Base-by-base conservation (phyloP, 1,140 invertebrate genomes). In the Halotydeus destructor region DNA sequence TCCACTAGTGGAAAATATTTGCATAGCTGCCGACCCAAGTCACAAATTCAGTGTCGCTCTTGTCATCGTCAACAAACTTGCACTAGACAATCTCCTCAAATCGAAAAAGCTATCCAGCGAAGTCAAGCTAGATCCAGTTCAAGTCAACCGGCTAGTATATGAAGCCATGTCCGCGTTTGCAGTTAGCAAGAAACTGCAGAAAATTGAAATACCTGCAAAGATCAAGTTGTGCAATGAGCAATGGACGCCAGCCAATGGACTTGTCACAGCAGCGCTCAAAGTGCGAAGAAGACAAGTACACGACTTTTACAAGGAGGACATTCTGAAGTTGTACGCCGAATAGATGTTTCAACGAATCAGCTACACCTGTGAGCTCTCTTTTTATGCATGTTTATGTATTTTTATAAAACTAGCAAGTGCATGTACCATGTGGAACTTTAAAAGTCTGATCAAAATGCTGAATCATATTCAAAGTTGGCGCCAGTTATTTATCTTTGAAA, bases 281-380 rank as follows among this genome's bases (percentile, higher is more conserved):
- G 66, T 96, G 49, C 91, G 91, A 62, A 69, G 91, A 48, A 91
- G 88, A 69, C 78, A 83, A 53, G 88, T 96, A 43, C 79, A 91
- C 59, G 78, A 88, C 43, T 69, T 73, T 52, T 96, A 91, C 64
- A 73, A 83, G 59, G 68, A 74, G 39, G 78, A 86, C 58, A 85
- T 96, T 53, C 78, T 82, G 54, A 65, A 75, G 47, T 86, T 94
- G 80, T 94, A 93, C 59, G 18, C 12, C 16, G 14, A 35, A 40
- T n/a, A n/a, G n/a, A n/a, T n/a, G n/a, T n/a, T n/a, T n/a, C n/a
- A n/a, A n/a, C n/a, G n/a, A n/a, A n/a, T n/a, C n/a, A n/a, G n/a
- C n/a, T n/a, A n/a, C n/a, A n/a, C n/a, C n/a, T n/a, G n/a, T n/a
- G n/a, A n/a, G n/a, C n/a, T n/a, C n/a, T n/a, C n/a, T n/a, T n/a